Evolutionary conservation across 2,113 vertebrate genomes (phyloP).

Genomic region (Brachypodius melanocephalos): DNA sequence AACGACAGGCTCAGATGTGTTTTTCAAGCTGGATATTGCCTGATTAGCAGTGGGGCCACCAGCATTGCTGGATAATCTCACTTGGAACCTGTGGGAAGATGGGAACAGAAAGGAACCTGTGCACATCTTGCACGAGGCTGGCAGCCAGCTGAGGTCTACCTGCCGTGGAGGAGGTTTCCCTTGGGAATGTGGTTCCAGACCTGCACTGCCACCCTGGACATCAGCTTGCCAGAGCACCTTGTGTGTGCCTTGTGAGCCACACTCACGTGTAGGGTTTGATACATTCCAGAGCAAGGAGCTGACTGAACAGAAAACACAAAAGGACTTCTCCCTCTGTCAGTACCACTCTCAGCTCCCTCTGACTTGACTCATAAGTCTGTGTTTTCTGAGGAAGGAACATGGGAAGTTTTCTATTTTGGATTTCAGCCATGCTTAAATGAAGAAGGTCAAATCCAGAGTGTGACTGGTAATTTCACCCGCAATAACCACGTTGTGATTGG

Average conservation of each 20-base stretch:
- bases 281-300: not conserved
- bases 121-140: not conserved
- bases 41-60: not conserved
- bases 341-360: accelerated
- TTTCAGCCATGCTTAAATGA: not conserved
- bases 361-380: not conserved
- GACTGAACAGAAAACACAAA: not conserved
- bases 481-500: not conserved
- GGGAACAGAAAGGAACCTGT: not conserved
- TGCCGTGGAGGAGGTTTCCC: not conserved
- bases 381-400: not conserved
- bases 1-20: accelerated
- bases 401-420: not conserved
- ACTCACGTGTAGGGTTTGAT: accelerated
- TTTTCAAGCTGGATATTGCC: not conserved
- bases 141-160: not conserved
- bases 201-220: not conserved
- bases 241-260: not conserved
- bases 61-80: not conserved
- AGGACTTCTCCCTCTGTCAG: not conserved
- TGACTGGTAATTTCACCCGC: not conserved
- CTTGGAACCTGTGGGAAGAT: not conserved
- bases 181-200: not conserved
- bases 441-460: not conserved
- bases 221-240: not conserved